Evolutionary conservation across 2,888 invertebrate species (phyloP).

Genomic region (Phaonia tiefii): DNA sequence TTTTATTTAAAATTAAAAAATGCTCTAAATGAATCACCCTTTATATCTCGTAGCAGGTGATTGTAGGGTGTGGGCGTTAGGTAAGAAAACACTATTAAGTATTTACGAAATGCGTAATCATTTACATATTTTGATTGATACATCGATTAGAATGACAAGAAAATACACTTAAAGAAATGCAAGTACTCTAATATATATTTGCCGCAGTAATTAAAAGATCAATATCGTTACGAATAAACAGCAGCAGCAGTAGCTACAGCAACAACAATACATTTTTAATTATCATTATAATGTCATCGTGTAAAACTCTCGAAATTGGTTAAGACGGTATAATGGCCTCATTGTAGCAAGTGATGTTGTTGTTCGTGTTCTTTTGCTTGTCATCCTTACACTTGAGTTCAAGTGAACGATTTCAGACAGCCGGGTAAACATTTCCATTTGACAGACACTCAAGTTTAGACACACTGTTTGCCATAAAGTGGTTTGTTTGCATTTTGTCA

Average conservation of each 20-base stretch:
- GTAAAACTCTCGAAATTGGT: not conserved
- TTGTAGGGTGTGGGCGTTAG: no score
- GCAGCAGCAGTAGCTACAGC: not conserved
- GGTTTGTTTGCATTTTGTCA: not conserved
- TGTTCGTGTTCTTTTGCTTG: no score
- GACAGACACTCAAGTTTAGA: slow-evolving; percentile 14
- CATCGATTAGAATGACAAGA: not conserved
- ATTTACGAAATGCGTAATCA: not conserved
- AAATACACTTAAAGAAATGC: slow-evolving; percentile 1
- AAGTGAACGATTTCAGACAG: not conserved
- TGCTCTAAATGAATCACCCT: no score
- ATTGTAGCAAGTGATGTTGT: not conserved
- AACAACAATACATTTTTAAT: not conserved
- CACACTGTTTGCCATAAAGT: not conserved
- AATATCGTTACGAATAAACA: not conserved
- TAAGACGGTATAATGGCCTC: not conserved
- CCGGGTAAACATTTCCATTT: slow-evolving; percentile 12
- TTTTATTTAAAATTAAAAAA: no score
- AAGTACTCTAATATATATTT: slow-evolving; percentile 7
- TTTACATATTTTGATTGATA: not conserved
- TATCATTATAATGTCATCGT: slow-evolving; percentile 21
- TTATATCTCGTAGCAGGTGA: no score
- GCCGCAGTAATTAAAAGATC: slow-evolving; percentile 22
- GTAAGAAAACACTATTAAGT: no score
- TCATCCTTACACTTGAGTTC: slow-evolving; percentile 4